Conservation (phyloP, 1,140 invertebrate genomes). For the Ceratosolen solmsi region DNA sequence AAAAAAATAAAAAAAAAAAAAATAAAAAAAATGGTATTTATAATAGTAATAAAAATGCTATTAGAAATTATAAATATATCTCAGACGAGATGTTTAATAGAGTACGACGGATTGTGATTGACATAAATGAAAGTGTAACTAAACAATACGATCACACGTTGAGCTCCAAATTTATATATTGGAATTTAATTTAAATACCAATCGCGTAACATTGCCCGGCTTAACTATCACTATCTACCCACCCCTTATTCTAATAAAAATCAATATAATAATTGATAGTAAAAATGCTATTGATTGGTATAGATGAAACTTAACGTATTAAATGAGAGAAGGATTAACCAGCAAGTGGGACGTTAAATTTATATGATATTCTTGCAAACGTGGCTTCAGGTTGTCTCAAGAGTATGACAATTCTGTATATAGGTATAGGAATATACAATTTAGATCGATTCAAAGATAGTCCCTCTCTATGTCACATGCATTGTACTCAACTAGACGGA, state of each 20-base stretch:
- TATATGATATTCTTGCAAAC: no score
- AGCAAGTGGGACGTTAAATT: not conserved
- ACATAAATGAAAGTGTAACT: not conserved
- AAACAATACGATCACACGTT: not conserved
- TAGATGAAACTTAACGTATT: no score
- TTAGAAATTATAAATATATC: not conserved
- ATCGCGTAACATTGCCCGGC: no score
- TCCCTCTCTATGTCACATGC: not conserved
- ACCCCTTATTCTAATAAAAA: no score
- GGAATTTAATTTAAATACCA: not conserved
- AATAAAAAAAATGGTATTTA: no score
- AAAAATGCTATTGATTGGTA: not conserved
- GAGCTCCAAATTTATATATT: not conserved
- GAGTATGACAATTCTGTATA: not conserved
- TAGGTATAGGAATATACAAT: not conserved
- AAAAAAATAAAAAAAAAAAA: no score
- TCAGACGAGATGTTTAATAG: not conserved
- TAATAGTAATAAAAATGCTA: no score
- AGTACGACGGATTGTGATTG: not conserved
- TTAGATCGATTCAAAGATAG: conserved; percentile 35
- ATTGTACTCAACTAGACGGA: not conserved
- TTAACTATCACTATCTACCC: no score
- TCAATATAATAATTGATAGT: not conserved
- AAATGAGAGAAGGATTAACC: not conserved
- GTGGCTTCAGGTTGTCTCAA: no score